Conservation (phyloP, 2,797 vertebrate species). For the Hyperoplus lanceolatus region DNA sequence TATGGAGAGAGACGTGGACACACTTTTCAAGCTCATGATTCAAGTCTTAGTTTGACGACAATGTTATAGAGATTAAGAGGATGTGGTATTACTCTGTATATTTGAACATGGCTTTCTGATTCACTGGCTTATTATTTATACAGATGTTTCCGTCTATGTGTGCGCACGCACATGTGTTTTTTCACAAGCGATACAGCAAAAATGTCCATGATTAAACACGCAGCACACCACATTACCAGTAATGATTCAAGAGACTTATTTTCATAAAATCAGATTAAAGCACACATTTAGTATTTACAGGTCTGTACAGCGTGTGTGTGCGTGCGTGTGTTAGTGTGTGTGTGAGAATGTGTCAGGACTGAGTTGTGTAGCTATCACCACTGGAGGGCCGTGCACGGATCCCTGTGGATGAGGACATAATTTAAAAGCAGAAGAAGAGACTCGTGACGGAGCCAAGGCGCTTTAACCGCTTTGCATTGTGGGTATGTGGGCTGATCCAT, state of each 20-base stretch:
- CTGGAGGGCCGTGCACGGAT: slow-evolving; percentile 52
- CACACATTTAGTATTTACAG: slow-evolving; percentile 80
- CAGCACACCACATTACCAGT: slow-evolving; percentile 75
- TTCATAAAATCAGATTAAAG: slow-evolving; percentile 71
- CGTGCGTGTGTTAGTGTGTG: slow-evolving; percentile 25
- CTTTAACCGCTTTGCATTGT: slow-evolving; percentile 48
- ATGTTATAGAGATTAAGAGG: slow-evolving; percentile 60
- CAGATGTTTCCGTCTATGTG: slow-evolving; percentile 31
- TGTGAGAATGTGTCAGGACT: neutral
- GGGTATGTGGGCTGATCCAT: slow-evolving; percentile 31
- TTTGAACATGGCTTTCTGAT: slow-evolving; percentile 76
- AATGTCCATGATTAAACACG: slow-evolving; percentile 68
- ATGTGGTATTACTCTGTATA: slow-evolving; percentile 45
- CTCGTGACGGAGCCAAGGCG: slow-evolving; percentile 31
- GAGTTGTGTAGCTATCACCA: slow-evolving; percentile 39
- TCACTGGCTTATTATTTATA: slow-evolving; percentile 69
- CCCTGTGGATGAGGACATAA: slow-evolving; percentile 35
- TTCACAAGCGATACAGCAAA: slow-evolving; percentile 66
- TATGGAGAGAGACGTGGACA: slow-evolving; percentile 44
- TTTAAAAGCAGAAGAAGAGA: slow-evolving; percentile 27
- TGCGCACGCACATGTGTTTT: slow-evolving; percentile 31
- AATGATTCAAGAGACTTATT: slow-evolving; percentile 71
- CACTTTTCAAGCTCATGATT: slow-evolving; percentile 58
- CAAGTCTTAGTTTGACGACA: slow-evolving; percentile 66
- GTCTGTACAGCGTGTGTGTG: slow-evolving; percentile 71